A percentile compares a stretch with the other conserved stretches of the same genome.
Conservation (phyloP, 1,140 invertebrate species). For the Lepidurus packardi region DNA sequence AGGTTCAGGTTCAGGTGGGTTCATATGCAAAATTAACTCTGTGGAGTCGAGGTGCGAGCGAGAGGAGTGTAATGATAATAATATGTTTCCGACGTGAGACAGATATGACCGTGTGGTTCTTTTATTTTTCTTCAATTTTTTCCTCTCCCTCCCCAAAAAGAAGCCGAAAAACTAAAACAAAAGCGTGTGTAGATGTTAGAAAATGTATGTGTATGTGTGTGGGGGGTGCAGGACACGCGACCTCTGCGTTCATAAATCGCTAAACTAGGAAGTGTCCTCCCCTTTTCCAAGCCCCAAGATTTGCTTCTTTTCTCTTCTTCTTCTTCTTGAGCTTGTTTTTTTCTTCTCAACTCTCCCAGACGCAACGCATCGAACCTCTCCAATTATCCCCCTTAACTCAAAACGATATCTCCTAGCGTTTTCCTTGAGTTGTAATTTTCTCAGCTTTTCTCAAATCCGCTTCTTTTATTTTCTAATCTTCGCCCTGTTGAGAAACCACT, state of each 20-base stretch:
- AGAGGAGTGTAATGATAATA: slow-evolving; percentile 6
- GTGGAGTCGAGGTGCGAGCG: neutral
- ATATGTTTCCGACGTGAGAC: slow-evolving; percentile 9
- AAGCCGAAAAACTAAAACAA: neutral
- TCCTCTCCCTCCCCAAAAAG: neutral
- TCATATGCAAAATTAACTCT: slow-evolving; percentile 1
- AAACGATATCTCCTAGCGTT: neutral
- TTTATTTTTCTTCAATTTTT: neutral
- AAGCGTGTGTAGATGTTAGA: neutral
- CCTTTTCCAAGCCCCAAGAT: neutral
- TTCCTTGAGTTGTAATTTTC: neutral
- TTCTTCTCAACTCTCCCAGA: neutral
- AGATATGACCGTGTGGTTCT: neutral
- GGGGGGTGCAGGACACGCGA: slow-evolving; percentile 7
- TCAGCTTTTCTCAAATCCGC: neutral
- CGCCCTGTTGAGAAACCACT: no score
- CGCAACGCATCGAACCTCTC: neutral
- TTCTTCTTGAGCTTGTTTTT: neutral
- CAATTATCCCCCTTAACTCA: neutral
- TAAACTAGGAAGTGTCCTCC: neutral
- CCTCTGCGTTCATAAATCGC: slow-evolving; percentile 1
- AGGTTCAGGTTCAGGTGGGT: neutral
- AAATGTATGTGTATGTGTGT: neutral
- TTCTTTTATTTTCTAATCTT: neutral
- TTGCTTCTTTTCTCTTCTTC: neutral